Base-by-base conservation (phyloP, 2,113 vertebrate species). In the Rhadina sibilatrix region DNA sequence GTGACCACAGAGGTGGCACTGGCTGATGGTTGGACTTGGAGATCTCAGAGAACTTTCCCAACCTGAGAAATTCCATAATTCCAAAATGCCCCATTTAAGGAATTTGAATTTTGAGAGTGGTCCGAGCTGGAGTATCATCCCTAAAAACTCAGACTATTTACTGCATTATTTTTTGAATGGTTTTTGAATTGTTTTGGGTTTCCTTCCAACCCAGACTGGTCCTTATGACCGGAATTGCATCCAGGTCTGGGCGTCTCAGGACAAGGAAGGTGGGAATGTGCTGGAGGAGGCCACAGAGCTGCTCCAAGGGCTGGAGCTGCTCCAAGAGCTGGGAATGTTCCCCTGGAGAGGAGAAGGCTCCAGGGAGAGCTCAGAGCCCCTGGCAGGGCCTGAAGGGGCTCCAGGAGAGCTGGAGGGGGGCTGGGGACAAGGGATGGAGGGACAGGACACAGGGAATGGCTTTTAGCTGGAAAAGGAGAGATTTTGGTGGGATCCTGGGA, bases 111-210 rank as follows among this genome's bases (percentile, higher is more conserved):
- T 52, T 30, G 12, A 28, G 30, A 21, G 12, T 12, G 31, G 5
- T 47, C 31, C 15, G 0, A 0, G 0, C 8, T 20, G n/a, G 22
- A n/a, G 30, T n/a, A 5, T n/a, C 4, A 2, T 38, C 37, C 15
- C 24, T 21, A 16, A 46, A 76, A 76, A 7, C 8, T 65, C 7
- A 0, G 49, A 3, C 2, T 27, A 1, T 65, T 72, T 38, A 8
- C 40, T 75, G 4, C 4, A 9, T 76, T 12, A 1, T 1, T 16
- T 7, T 85, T 83, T 50, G 7, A 50, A 8, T 13, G 12, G 0
- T 8, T 60, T 38, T 38, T 4, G 3, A 30, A 53, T 24, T 19
- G 21, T 8, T 75, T 75, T 30, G 7, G 1, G 10, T 68, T 60
- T 40, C 2, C 2, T 82, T 30, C 20, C 8, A 4, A n/a, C 5